A percentile compares a stretch with the other conserved stretches of the same genome.
Conservation (phyloP, 2,797 vertebrate genomes). For the Hipposideros larvatus region DNA sequence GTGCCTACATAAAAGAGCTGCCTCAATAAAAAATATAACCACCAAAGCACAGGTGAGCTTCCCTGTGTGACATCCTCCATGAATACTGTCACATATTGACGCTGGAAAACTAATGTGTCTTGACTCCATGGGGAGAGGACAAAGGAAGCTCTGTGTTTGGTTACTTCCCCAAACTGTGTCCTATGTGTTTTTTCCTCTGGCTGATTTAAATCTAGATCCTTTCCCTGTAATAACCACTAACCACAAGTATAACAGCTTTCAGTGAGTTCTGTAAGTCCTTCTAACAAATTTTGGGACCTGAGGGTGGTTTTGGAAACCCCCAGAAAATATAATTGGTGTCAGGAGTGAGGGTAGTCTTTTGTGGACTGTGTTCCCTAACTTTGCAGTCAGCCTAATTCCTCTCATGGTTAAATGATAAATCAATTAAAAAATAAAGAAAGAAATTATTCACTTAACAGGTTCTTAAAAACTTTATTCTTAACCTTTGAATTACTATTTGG, state of each 20-base stretch:
- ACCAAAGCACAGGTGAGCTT: not conserved
- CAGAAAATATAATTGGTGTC: not conserved
- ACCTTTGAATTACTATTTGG: not conserved
- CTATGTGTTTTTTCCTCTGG: not conserved
- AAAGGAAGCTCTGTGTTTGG: not conserved
- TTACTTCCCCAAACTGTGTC: not conserved
- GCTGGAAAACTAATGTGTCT: not conserved
- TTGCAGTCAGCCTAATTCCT: not conserved
- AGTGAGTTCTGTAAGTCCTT: not conserved
- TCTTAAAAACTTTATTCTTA: not conserved
- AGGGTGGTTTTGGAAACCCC: not conserved
- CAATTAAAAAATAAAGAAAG: not conserved
- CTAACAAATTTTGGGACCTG: not conserved
- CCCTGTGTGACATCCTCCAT: not conserved
- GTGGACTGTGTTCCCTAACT: not conserved
- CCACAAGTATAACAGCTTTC: not conserved
- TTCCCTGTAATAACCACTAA: not conserved
- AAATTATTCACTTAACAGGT: not conserved
- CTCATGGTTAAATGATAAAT: slow-evolving; percentile 38
- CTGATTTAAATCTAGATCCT: not conserved
- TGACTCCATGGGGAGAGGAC: not conserved
- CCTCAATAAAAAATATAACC: slow-evolving; percentile 1
- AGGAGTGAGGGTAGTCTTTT: not conserved
- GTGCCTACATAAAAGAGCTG: not conserved
- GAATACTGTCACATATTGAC: not conserved